Conservation (phyloP, 2,888 invertebrate genomes). For the Epistrophella euchroma region DNA sequence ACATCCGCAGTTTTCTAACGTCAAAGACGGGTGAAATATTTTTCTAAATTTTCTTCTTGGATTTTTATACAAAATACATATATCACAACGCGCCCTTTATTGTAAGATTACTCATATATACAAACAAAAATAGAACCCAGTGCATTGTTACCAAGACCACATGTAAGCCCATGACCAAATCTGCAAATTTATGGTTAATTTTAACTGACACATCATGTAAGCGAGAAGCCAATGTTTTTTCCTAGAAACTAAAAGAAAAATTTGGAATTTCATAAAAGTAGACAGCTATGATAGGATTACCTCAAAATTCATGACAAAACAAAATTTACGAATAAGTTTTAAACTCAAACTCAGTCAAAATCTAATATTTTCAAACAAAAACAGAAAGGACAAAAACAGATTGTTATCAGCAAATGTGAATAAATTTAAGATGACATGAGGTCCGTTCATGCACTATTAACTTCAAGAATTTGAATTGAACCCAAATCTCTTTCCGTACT, state of each 20-base stretch:
- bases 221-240: neutral
- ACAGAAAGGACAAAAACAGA: too few relatives aligned
- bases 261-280: too few relatives aligned
- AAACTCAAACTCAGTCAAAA: too few relatives aligned
- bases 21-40: slow-evolving; percentile 28
- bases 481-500: too few relatives aligned
- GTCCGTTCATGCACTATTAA: too few relatives aligned
- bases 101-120: too few relatives aligned
- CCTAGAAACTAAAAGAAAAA: neutral
- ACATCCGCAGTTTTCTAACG: neutral
- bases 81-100: slow-evolving; percentile 43
- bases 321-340: slow-evolving; percentile 51
- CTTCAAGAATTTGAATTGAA: too few relatives aligned
- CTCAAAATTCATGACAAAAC: slow-evolving; percentile 56
- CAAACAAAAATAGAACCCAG: slow-evolving; percentile 1
- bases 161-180: slow-evolving; percentile 57
- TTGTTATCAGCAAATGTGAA: too few relatives aligned
- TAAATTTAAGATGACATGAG: too few relatives aligned
- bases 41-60: slow-evolving; percentile 37
- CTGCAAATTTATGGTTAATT: slow-evolving; percentile 67
- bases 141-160: slow-evolving; percentile 29
- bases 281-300: slow-evolving; percentile 58
- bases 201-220: slow-evolving; percentile 43
- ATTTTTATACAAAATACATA: slow-evolving; percentile 48
- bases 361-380: too few relatives aligned